Conservation (phyloP, 37 sponge, comb jelly and placozoan genomes). For the Theonella swinhoei region DNA sequence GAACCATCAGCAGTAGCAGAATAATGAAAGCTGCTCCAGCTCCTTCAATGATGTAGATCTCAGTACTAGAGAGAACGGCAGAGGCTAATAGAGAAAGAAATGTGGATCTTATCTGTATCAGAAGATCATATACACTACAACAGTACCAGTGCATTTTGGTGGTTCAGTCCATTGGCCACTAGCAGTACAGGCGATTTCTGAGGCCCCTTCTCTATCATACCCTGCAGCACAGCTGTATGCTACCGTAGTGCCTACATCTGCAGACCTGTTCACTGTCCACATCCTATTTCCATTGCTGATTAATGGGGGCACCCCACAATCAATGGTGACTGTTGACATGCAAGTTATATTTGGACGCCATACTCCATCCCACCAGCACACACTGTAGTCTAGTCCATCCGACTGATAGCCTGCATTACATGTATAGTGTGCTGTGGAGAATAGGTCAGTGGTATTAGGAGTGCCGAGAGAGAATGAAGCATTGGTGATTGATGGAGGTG, state of each 20-base stretch:
- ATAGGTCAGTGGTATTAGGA: not conserved
- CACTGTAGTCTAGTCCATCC: not conserved
- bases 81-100: not conserved
- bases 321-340: no score
- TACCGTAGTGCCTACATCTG: not conserved
- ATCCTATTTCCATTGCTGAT: not conserved
- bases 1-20: not conserved
- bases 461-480: not conserved
- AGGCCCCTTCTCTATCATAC: not conserved
- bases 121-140: not conserved
- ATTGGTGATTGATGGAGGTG: not conserved
- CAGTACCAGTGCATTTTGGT: not conserved
- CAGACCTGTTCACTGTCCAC: not conserved
- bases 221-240: not conserved
- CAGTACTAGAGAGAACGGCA: not conserved
- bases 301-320: not conserved
- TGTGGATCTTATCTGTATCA: not conserved
- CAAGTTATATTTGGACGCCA: not conserved
- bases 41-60: slow-evolving; percentile 1
- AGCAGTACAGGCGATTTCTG: not conserved
- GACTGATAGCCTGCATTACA: not conserved
- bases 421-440: not conserved
- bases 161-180: not conserved
- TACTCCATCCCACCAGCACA: not conserved
- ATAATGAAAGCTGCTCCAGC: not conserved